These are phyloP conservation scores for Acanthosoma haemorrhoidale DNA, from an alignment of 2,888 invertebrate genomes.

Conservation along the genomic window DNA sequence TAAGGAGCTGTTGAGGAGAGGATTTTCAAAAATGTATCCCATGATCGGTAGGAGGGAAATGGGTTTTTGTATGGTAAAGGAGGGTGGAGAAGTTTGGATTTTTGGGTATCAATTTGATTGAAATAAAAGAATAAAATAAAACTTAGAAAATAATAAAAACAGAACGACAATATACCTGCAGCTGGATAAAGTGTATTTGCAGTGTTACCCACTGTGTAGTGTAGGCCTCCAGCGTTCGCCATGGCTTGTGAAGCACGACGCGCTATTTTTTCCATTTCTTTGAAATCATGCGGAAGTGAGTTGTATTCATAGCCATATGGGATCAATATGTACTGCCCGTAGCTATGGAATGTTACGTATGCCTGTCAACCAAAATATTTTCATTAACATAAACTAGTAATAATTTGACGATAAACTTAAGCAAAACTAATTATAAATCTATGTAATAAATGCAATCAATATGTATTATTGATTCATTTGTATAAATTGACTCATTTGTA, in stretches of 20 bases:
- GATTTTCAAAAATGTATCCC: too few species aligned
- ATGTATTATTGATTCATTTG: too few species aligned
- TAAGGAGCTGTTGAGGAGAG: too few species aligned
- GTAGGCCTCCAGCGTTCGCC: conserved; percentile 53
- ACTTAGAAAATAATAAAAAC: not conserved
- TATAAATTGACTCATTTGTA: too few species aligned
- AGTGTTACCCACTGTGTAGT: conserved; percentile 70
- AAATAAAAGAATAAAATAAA: too few species aligned
- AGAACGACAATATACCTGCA: conserved; percentile 42
- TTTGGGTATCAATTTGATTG: too few species aligned
- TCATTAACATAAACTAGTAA: too few species aligned
- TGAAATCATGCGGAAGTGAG: conserved; percentile 56
- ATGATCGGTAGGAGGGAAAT: too few species aligned
- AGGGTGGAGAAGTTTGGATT: too few species aligned
- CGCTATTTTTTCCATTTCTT: conserved; percentile 64
- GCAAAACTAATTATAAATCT: not conserved
- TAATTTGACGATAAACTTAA: not conserved
- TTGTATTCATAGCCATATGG: conserved; percentile 70
- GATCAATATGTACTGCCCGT: conserved; percentile 77
- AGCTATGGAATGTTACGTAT: conserved; percentile 75
- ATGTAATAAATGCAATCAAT: too few species aligned
- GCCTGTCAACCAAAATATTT: conserved; percentile 53
- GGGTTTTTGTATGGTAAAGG: too few species aligned
- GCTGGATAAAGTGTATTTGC: conserved; percentile 69
- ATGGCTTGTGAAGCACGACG: conserved; percentile 65